Evolutionary conservation across 2,113 vertebrate genomes (phyloP).

Genomic region (Bos javanicus): DNA sequence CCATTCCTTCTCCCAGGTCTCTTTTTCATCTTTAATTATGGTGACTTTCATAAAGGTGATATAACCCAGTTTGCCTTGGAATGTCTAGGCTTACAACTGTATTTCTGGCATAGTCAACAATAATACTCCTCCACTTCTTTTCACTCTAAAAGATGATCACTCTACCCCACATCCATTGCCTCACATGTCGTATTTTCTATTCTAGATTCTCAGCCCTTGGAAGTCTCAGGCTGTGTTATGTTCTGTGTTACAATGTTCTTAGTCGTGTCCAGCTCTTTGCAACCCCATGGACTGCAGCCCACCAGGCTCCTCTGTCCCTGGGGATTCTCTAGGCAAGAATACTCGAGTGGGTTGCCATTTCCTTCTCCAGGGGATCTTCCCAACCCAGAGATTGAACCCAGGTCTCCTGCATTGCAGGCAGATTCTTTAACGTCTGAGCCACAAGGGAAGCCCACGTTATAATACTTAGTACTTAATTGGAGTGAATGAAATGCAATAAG

Average conservation of each 20-base stretch:
- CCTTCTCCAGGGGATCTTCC: background rate
- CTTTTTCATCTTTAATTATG: background rate
- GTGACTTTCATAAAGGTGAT: background rate
- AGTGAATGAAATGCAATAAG: background rate
- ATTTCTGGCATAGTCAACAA: background rate
- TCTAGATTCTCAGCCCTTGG: background rate
- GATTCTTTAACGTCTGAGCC: background rate
- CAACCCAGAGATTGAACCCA: background rate
- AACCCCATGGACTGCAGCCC: background rate
- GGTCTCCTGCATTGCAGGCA: background rate
- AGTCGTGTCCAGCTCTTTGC: background rate
- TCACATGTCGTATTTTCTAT: background rate
- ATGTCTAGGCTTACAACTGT: background rate
- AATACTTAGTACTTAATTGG: background rate
- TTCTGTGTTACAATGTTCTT: background rate
- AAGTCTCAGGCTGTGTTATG: background rate
- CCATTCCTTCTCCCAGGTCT: background rate
- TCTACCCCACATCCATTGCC: background rate
- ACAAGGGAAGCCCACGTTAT: background rate
- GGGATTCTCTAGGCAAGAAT: background rate
- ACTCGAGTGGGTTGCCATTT: background rate
- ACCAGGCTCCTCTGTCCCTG: background rate
- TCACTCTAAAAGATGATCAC: background rate
- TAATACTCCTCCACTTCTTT: background rate
- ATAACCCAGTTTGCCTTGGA: background rate